These are phyloP conservation scores for Vannuccia rotundouncinata DNA, from an alignment of 2,888 invertebrate species.

Conservation along the genomic window DNA sequence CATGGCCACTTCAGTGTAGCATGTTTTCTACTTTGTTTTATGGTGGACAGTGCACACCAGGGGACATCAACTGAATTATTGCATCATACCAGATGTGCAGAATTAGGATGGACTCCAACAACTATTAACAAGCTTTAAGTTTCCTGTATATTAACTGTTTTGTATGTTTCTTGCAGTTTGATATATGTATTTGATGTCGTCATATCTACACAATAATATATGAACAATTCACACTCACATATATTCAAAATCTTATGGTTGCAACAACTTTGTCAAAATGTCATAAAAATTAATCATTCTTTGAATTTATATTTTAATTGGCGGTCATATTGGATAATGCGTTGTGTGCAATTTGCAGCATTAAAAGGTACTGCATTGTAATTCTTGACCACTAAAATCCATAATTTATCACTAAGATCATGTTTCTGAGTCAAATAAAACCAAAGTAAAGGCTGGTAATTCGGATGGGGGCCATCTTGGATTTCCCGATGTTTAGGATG, in stretches of 20 bases:
- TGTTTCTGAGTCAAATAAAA: not conserved
- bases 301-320: not conserved
- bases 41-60: too few species aligned
- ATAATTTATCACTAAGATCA: not conserved
- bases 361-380: not conserved
- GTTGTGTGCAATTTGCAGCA: not conserved
- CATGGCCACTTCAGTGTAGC: not conserved
- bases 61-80: too few species aligned
- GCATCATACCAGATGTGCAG: too few species aligned
- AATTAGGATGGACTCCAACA: too few species aligned
- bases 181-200: too few species aligned
- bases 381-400: not conserved
- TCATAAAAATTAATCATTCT: not conserved
- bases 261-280: too few species aligned
- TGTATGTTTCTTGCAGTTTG: not conserved
- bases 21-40: too few species aligned
- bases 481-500: not conserved
- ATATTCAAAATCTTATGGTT: too few species aligned
- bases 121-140: too few species aligned
- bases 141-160: too few species aligned
- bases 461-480: constrained; percentile 11
- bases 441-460: constrained; percentile 9
- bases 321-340: not conserved
- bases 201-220: too few species aligned
- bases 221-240: too few species aligned